Base-by-base conservation (phyloP, 2,888 invertebrate genomes). In the Hemithea aestivaria region DNA sequence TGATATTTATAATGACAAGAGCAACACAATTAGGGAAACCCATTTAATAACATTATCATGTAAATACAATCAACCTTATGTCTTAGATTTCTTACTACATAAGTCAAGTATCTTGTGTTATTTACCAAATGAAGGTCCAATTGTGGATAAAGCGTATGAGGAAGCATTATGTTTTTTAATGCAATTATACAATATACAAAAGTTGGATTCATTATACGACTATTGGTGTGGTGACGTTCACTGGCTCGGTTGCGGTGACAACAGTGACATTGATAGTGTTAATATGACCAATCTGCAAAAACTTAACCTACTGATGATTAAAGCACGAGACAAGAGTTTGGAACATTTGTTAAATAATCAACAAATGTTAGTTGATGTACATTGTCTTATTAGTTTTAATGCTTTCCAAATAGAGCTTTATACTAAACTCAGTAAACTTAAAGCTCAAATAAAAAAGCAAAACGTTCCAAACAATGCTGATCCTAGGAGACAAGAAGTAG, bases 201-300 rank as follows among this genome's bases (percentile, higher is more conserved):
- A 50, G 22, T 27, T 47, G 7, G 53, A 53, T 27, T 36, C 36
- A 26, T 20, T 53, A 2, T 53, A 53, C 24, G 36, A 50, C 24
- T 42, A 43, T 20, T 53, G 44, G 50, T 39, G 37, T 24, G 41
- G 49, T 0, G 32, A 40, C 35, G 21, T 37, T 5, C 38, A 49
- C 23, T 39, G 49, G 38, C 20, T 22, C 4, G 40, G 35, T n/a
- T 29, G 20, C 1, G 27, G 24, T 1, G 7, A 20, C 6, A 24
- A 7, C 0, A 7, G 25, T 8, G 8, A 20, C 10, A 9, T 10
- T 20, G 27, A 38, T 24, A n/a, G 10, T 9, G 8, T 24, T 16
- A 16, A 16, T 9, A 33, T 28, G 2, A 6, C 20, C 6, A 38
- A 38, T 20, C 10, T 38, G n/a, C 20, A 38, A 27, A 8, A 10